Evolutionary conservation across 1,140 invertebrate genomes (phyloP).

Genomic region (Aphelinus atriplicis): DNA sequence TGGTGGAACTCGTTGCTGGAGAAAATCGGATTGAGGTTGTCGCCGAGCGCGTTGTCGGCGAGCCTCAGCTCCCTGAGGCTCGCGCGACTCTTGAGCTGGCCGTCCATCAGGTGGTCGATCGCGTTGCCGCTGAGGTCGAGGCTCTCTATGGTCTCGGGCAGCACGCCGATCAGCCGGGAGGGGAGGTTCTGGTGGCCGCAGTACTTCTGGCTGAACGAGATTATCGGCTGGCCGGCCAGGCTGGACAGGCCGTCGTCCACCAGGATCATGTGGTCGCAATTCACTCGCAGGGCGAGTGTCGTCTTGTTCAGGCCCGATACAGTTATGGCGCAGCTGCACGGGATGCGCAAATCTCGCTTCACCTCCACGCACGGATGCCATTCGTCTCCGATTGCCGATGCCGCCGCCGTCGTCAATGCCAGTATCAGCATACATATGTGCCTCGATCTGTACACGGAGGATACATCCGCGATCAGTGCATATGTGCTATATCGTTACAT

Average conservation of each 20-base stretch:
- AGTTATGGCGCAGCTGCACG: conserved; percentile 67
- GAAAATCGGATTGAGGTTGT: conserved; percentile 90
- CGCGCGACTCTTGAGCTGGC: conserved; percentile 75
- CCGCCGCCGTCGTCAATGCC: neutral
- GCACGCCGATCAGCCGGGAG: conserved; percentile 48
- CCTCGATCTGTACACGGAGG: too few species aligned
- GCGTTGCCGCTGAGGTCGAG: conserved; percentile 86
- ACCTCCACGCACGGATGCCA: conserved; percentile 74
- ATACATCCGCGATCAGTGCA: too few species aligned
- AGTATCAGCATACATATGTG: too few species aligned
- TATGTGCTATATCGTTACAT: too few species aligned
- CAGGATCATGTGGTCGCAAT: conserved; percentile 87
- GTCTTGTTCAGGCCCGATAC: conserved; percentile 35
- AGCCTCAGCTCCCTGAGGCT: conserved; percentile 77
- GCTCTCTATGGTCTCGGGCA: conserved; percentile 72
- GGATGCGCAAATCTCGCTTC: conserved; percentile 72
- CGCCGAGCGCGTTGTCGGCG: conserved; percentile 84
- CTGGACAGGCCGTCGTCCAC: conserved; percentile 77
- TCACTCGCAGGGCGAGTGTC: conserved; percentile 69
- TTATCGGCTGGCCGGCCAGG: conserved; percentile 79
- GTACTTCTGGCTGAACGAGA: conserved; percentile 78
- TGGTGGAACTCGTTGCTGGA: conserved; percentile 84
- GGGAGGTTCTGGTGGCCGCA: conserved; percentile 84
- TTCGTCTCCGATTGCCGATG: conserved; percentile 39
- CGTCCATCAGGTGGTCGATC: conserved; percentile 81